Conservation (phyloP, 1,140 invertebrate genomes). For the Drosophila serrata region DNA sequence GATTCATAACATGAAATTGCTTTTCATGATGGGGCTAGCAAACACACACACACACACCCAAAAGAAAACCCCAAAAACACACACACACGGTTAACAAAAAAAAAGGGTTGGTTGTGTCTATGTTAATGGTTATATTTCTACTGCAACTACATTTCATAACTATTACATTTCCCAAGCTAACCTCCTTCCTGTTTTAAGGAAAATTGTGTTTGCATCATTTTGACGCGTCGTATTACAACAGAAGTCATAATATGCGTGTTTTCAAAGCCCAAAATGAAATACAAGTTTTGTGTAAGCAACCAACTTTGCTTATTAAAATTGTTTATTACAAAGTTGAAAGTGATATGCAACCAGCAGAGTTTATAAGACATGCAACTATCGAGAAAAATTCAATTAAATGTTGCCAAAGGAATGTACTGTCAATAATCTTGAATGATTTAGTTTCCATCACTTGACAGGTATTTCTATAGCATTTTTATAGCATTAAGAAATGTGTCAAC, state of each 20-base stretch:
- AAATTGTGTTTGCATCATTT: slow-evolving; percentile 61
- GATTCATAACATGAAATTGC: slow-evolving; percentile 83
- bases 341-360: slow-evolving; percentile 16
- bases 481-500: neutral
- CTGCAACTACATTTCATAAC: slow-evolving; percentile 73
- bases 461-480: neutral
- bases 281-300: slow-evolving; percentile 23
- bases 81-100: slow-evolving; percentile 33
- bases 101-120: slow-evolving; percentile 51
- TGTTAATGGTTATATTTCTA: slow-evolving; percentile 69
- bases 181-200: neutral
- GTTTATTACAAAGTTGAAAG: slow-evolving; percentile 16
- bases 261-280: slow-evolving; percentile 24
- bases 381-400: neutral
- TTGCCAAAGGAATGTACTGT: neutral
- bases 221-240: slow-evolving; percentile 43
- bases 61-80: slow-evolving; percentile 28
- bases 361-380: slow-evolving; percentile 19
- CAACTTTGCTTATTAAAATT: slow-evolving; percentile 48
- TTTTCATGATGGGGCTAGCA: slow-evolving; percentile 62
- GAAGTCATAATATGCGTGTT: slow-evolving; percentile 36
- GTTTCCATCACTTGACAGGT: neutral
- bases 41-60: slow-evolving; percentile 31
- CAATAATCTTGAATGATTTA: neutral
- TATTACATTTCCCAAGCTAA: slow-evolving; percentile 53